Conservation (phyloP, 23 tunicate species). For the Phallusia fumigata region DNA sequence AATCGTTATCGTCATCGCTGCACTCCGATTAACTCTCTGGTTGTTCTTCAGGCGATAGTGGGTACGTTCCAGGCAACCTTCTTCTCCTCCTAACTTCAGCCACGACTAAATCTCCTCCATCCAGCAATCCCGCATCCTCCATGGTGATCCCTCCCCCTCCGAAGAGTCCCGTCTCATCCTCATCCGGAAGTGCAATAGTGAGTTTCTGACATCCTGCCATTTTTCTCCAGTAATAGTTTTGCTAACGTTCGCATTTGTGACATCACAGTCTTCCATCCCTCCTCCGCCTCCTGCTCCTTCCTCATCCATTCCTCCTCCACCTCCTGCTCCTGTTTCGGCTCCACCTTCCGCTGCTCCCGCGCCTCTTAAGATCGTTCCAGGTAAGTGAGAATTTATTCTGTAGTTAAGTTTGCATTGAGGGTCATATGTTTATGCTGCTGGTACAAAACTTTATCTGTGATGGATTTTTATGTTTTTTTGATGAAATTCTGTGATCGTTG, state of each 20-base stretch:
- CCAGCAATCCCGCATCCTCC: not conserved
- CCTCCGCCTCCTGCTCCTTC: not conserved
- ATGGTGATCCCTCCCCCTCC: constrained; percentile 1
- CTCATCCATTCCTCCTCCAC: not conserved
- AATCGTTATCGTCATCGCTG: too few relatives aligned
- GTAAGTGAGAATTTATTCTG: not conserved
- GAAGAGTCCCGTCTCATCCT: not conserved
- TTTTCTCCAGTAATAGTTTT: not conserved
- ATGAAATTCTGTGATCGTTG: too few relatives aligned
- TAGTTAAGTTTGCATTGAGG: too few relatives aligned
- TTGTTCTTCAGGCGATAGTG: not conserved
- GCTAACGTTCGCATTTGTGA: not conserved
- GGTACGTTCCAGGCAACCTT: not conserved
- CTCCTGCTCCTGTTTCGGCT: not conserved
- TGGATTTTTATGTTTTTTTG: too few relatives aligned
- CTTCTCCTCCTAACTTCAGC: not conserved
- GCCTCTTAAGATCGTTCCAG: not conserved
- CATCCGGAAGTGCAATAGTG: not conserved
- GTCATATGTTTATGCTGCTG: too few relatives aligned
- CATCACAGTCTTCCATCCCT: not conserved
- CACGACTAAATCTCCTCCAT: not conserved
- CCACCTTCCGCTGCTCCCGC: not conserved
- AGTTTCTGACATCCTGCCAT: not conserved
- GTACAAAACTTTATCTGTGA: too few relatives aligned
- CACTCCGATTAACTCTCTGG: too few relatives aligned